phyloP scores from a whole-genome alignment of 2,888 invertebrate species.

The Furcula furcula region DNA sequence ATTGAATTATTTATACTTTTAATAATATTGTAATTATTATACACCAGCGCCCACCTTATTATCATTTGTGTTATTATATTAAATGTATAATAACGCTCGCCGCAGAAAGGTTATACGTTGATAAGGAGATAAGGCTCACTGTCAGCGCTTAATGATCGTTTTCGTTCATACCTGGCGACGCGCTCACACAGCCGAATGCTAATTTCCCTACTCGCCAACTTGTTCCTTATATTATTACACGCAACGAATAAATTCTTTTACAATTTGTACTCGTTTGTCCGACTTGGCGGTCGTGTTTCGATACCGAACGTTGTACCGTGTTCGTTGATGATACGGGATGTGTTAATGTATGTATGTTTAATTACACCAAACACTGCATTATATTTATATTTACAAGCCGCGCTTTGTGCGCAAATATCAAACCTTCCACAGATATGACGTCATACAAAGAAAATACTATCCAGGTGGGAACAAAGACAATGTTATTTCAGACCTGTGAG shows the following conservation, averaged over 20 bases:
- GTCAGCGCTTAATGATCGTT: constrained; percentile 60
- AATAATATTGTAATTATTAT: constrained; percentile 79
- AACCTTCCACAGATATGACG: too few species aligned
- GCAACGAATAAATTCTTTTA: constrained; percentile 54
- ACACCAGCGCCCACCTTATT: constrained; percentile 69
- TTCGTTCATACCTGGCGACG: constrained; percentile 36
- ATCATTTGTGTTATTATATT: constrained; percentile 77
- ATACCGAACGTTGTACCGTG: constrained; percentile 39
- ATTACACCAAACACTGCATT: not conserved
- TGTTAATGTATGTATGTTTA: constrained; percentile 9
- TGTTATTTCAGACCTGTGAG: too few species aligned
- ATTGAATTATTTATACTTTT: constrained; percentile 81
- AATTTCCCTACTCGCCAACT: constrained; percentile 51
- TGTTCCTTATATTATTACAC: constrained; percentile 52
- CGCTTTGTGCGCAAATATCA: too few species aligned
- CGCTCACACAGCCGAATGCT: constrained; percentile 48
- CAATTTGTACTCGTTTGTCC: constrained; percentile 72
- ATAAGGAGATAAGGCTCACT: constrained; percentile 67
- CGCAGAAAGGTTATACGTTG: constrained; percentile 69
- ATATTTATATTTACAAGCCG: too few species aligned
- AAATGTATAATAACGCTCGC: constrained; percentile 73
- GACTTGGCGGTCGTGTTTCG: constrained; percentile 48
- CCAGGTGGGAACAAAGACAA: too few species aligned
- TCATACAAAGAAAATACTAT: too few species aligned
- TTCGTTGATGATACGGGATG: constrained; percentile 14